Evolutionary conservation across 2,113 vertebrate genomes (phyloP).

Genomic region (Phoxinus phoxinus): DNA sequence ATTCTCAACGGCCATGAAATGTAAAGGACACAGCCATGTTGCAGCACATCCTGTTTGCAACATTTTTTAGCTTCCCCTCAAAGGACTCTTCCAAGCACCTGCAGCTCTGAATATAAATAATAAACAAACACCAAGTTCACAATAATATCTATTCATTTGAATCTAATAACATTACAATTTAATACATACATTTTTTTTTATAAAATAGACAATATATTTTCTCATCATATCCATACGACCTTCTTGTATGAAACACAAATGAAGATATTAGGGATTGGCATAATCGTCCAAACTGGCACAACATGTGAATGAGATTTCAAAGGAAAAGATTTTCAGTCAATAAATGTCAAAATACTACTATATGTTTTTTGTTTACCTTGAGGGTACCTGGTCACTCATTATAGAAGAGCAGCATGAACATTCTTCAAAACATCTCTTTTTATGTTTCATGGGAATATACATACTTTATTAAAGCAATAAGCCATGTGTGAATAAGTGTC

Average conservation of each 20-base stretch:
- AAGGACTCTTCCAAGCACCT: conserved; percentile 36
- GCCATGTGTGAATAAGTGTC: too few species aligned
- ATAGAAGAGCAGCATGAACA: background rate
- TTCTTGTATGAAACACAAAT: background rate
- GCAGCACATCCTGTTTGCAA: conserved; percentile 53
- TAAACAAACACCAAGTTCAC: background rate
- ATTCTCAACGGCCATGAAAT: background rate
- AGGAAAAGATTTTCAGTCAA: background rate
- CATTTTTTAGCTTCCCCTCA: conserved; percentile 23
- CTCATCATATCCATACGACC: background rate
- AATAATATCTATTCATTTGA: background rate
- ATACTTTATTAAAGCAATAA: background rate
- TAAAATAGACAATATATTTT: background rate
- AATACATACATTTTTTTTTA: too few species aligned
- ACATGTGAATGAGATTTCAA: background rate
- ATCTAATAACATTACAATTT: background rate
- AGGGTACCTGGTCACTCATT: background rate
- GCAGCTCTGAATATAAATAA: conserved; percentile 22
- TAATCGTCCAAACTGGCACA: background rate
- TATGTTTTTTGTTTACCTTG: background rate
- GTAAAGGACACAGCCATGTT: conserved; percentile 18
- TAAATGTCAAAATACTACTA: background rate
- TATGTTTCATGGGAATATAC: background rate
- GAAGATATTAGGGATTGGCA: background rate
- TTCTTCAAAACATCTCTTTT: background rate